These are phyloP conservation scores for Hoplostethus atlanticus DNA, from an alignment of 2,797 vertebrate species.

Conservation along the genomic window DNA sequence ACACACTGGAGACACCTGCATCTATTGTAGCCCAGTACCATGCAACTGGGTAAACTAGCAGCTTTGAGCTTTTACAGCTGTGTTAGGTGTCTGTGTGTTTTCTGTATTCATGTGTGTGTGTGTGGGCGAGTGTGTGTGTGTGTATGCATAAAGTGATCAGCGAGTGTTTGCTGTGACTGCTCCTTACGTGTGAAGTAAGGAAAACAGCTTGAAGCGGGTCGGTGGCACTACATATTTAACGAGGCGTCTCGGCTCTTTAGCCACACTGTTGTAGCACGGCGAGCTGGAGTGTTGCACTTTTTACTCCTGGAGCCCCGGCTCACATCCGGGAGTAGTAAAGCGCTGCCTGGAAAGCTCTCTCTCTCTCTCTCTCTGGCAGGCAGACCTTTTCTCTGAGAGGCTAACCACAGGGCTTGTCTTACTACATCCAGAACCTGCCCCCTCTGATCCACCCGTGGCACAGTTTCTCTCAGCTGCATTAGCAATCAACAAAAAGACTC, in stretches of 20 bases:
- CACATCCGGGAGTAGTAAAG: constrained; percentile 43
- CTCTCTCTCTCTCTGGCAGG: constrained; percentile 37
- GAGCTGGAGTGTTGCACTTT: constrained; percentile 45
- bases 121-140: not conserved
- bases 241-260: constrained; percentile 60
- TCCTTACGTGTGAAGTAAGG: constrained; percentile 49
- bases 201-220: constrained; percentile 65
- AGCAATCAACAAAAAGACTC: constrained; percentile 23
- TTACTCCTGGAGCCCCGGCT: constrained; percentile 62
- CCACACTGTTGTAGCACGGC: constrained; percentile 35
- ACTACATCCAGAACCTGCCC: constrained; percentile 20
- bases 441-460: constrained; percentile 43
- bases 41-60: constrained; percentile 52
- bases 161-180: constrained; percentile 42
- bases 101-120: constrained; percentile 31
- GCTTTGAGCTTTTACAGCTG: constrained; percentile 52
- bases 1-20: constrained; percentile 52
- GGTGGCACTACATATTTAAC: constrained; percentile 73
- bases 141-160: constrained; percentile 41
- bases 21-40: constrained; percentile 47
- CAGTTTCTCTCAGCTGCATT: constrained; percentile 24
- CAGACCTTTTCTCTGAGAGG: constrained; percentile 41
- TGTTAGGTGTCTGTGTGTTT: constrained; percentile 31
- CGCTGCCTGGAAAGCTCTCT: constrained; percentile 18
- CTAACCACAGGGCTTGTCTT: constrained; percentile 43